phyloP scores from a whole-genome alignment of 2,113 vertebrate genomes.

The Poeciliopsis turrubarensis region DNA sequence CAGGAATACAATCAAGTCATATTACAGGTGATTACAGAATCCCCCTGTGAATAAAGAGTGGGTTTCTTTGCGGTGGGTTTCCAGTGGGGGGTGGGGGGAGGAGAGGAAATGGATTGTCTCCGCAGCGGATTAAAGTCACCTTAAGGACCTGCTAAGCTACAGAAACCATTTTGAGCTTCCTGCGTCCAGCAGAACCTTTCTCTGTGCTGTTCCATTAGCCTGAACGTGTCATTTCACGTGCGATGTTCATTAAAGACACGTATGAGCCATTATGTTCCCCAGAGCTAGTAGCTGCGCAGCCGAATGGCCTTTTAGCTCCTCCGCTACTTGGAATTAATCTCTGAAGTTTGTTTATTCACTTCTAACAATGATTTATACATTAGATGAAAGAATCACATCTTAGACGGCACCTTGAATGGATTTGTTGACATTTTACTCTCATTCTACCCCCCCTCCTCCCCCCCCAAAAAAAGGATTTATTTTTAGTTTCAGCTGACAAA shows the following conservation, averaged over 20 bases:
- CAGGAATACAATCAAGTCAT: slow-evolving; percentile 15
- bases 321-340: slow-evolving; percentile 41
- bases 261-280: slow-evolving; percentile 45
- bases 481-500: not conserved
- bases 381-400: slow-evolving; percentile 4
- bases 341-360: slow-evolving; percentile 23
- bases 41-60: slow-evolving; percentile 11
- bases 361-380: slow-evolving; percentile 2
- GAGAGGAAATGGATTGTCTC: slow-evolving; percentile 46
- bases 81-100: slow-evolving; percentile 42
- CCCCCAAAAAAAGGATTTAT: not conserved
- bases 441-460: no score
- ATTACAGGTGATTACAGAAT: slow-evolving; percentile 33
- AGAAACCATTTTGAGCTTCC: slow-evolving; percentile 57
- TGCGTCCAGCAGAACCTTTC: slow-evolving; percentile 32
- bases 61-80: slow-evolving; percentile 35
- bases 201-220: slow-evolving; percentile 52
- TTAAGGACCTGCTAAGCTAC: slow-evolving; percentile 56
- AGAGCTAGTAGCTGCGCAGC: slow-evolving; percentile 42
- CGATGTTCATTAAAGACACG: slow-evolving; percentile 41
- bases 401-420: slow-evolving; percentile 8
- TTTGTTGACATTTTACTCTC: slow-evolving; percentile 21
- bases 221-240: slow-evolving; percentile 41
- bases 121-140: slow-evolving; percentile 55
- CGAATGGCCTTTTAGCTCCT: slow-evolving; percentile 33